Conservation (phyloP, 2,797 vertebrate genomes). For the Leptodactylus fallax region DNA sequence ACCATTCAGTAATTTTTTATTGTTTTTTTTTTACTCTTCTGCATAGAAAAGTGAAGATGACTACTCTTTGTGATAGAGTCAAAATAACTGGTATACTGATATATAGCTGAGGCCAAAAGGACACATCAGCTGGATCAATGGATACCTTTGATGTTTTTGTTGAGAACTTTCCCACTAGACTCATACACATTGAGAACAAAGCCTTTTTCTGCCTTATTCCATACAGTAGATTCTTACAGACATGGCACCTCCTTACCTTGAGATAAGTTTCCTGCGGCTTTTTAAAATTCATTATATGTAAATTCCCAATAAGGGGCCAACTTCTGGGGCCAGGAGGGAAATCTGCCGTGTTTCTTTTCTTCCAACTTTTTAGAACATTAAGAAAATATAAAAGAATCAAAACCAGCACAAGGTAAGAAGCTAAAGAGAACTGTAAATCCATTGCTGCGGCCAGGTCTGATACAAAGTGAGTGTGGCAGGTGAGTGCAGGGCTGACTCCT, state of each 20-base stretch:
- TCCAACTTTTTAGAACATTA: not conserved
- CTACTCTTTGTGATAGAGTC: no score
- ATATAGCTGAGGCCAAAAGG: no score
- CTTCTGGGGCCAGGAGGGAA: conserved; percentile 70
- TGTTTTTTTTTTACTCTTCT: no score
- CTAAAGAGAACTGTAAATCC: not conserved
- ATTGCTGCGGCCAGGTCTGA: not conserved
- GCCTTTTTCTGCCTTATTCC: no score
- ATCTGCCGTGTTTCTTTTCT: not conserved
- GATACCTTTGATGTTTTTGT: no score
- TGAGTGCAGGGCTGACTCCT: not conserved
- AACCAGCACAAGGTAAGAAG: not conserved
- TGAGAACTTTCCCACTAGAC: no score
- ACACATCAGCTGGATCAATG: no score
- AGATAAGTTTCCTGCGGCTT: conserved; percentile 69
- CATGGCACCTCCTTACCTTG: conserved; percentile 65
- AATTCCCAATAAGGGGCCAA: conserved; percentile 71
- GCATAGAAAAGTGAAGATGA: no score
- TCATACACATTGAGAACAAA: no score
- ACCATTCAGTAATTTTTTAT: no score
- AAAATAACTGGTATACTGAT: no score
- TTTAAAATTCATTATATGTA: conserved; percentile 70
- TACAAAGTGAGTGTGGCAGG: not conserved
- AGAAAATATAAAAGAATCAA: conserved; percentile 30
- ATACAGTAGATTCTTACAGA: not conserved